Conservation (phyloP, 2,113 vertebrate species). For the Cichladusa arquata region DNA sequence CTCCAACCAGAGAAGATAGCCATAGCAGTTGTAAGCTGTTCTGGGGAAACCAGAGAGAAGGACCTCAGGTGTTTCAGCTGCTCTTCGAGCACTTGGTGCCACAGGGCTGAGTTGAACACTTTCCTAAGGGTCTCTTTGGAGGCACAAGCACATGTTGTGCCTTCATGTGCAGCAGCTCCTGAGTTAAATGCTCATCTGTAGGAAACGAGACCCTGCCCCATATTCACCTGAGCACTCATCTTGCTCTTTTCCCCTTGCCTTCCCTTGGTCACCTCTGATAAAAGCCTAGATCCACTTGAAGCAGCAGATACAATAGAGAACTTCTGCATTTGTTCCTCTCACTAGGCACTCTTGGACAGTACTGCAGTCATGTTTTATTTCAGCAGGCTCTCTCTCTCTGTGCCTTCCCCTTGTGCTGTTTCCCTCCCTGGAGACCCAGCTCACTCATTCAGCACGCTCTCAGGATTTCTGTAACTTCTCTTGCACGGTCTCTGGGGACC, state of each 20-base stretch:
- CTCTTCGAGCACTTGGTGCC: neutral
- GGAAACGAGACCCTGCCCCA: fast-evolving
- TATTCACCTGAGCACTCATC: neutral
- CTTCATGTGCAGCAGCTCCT: neutral
- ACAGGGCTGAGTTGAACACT: neutral
- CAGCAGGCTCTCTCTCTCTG: neutral
- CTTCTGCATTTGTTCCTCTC: neutral
- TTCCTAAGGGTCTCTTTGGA: neutral
- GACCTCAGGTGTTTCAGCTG: neutral
- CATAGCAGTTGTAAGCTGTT: neutral
- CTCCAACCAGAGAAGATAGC: neutral
- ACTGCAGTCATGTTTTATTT: neutral
- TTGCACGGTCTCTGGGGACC: constrained; percentile 15
- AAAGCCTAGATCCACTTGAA: neutral
- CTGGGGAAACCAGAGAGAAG: neutral
- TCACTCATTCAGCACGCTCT: constrained; percentile 9
- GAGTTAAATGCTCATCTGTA: neutral
- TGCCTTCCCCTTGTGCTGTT: neutral
- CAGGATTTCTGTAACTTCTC: constrained; percentile 34
- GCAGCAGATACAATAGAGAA: neutral
- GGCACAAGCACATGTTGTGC: neutral
- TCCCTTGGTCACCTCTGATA: neutral
- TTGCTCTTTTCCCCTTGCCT: neutral
- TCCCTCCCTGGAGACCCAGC: neutral
- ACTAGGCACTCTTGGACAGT: neutral